phyloP scores from a whole-genome alignment of 2,797 vertebrate genomes.

The Anabacerthia variegaticeps region DNA sequence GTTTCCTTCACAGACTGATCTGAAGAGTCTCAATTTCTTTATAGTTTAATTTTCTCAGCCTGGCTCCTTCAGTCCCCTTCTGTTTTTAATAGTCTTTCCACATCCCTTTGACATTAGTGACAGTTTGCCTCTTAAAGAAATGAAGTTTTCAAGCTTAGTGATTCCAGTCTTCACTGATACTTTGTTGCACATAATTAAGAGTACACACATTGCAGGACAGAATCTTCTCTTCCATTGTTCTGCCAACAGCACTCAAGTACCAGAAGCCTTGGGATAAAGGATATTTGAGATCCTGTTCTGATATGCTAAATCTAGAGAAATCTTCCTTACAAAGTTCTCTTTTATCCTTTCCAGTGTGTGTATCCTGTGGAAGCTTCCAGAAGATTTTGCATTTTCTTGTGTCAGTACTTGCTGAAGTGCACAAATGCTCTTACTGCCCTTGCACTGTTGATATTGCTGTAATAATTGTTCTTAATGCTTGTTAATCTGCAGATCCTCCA shows the following conservation, averaged over 20 bases:
- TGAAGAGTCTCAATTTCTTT: neutral
- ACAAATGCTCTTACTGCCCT: neutral
- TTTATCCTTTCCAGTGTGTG: neutral
- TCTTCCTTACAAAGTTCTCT: neutral
- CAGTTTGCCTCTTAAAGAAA: neutral
- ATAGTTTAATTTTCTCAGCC: neutral
- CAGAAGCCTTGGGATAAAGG: neutral
- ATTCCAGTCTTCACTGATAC: neutral
- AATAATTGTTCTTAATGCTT: neutral
- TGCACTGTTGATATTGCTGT: neutral
- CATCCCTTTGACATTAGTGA: neutral
- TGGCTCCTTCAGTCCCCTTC: neutral
- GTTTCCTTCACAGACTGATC: neutral
- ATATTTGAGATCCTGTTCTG: neutral
- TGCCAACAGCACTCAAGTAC: neutral
- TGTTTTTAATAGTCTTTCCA: neutral
- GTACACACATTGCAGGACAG: accelerated
- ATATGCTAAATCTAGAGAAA: neutral
- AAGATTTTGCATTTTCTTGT: neutral
- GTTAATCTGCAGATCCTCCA: neutral
- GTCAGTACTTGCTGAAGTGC: neutral
- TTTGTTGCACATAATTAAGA: neutral
- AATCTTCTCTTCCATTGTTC: neutral
- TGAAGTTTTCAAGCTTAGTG: neutral
- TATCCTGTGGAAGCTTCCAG: neutral